Evolutionary conservation across 2,888 invertebrate species (phyloP), one percentile per base, ranked within the genome.

Genomic region (Ethmia dodecea): DNA sequence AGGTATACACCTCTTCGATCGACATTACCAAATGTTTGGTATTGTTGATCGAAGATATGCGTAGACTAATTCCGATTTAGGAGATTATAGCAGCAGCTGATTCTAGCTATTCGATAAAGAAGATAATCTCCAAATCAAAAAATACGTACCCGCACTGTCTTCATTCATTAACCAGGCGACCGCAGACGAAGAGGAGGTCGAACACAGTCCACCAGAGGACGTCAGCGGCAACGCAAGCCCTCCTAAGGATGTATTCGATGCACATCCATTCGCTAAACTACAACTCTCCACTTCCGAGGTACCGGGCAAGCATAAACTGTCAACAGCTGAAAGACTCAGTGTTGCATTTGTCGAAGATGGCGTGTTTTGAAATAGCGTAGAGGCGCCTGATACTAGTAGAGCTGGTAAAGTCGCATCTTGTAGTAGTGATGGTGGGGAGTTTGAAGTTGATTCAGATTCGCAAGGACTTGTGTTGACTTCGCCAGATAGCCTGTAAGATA

Each of bases 401-500:
- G 81, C 75, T 42, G 86, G 83, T 36, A 84, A 62, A 37, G 76
- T 55, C 40, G 69, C 77, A 71, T 86, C 83, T 46, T 83, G 84
- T 13, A 84, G 74, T 18, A 83, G 48, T 11, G 80, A 78, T 30
- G 77, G 80, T 15, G 90, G 90, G 5, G 90, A 89, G 47, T 89
- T 88, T 43, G 90, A 90, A 6, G 89, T 89, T 12, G 89, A 90
- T 54, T 89, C 89, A 14, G 89, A 89, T 64, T 89, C 89, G 67
- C 88, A 88, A 5, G 90, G 90, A 53, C 90, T 84, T 51, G 83
- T 55, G 72, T 84, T 80, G 75, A 77, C 61, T 59, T 84, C 86
- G 43, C 71, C 69, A 46, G 86, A 83, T 53, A 86, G 56, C 64
- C 87, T 87, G 73, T 1, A 72, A 73, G 45, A 43, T 43, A n/a